Evolutionary conservation across 2,113 vertebrate genomes (phyloP), one percentile per base, ranked within the genome.

Genomic region (Heptranchias perlo): DNA sequence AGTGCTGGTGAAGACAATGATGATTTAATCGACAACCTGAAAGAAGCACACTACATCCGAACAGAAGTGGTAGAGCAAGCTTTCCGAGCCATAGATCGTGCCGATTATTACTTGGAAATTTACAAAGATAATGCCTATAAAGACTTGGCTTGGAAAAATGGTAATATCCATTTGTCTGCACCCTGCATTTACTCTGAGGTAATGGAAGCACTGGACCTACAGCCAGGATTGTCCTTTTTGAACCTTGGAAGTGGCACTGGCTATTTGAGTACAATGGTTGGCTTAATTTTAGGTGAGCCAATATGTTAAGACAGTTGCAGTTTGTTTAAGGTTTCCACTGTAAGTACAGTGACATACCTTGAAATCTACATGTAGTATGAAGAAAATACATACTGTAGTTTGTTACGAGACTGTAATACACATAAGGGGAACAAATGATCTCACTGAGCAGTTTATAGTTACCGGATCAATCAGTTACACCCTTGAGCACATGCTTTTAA

Each of bases 131-230:
- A 98, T n/a, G 99, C 99, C 0, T 99, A 99, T 96, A 99, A 99
- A 97, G 99, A 99, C 96, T 96, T 99, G 97, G 99, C 99, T 0
- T 99, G 99, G 99, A 98, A 99, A 31, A 99, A 99, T 73, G 99
- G 99, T 0, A 99, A 99, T 97, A 99, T 99, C 97, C 99, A 99
- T 96, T 98, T 99, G 61, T 99, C 99, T 0, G 99, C 99, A 18
- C 99, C 99, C 0, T 99, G 99, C 96, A 99, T 99, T 97, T 99
- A 99, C 98, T 99, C 99, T 0, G 99, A 99, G 96, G 99, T 99
- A 97, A 99, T 99, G 99, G 99, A 99, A 97, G 99, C 99, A 44
- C 96, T 99, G 97, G 99, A 99, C 94, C 97, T 99, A 52, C 98
- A 98, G 21, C 99, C 99, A 0, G 98, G 99, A 25, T 98, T 99